Base-by-base conservation (phyloP, 2,797 vertebrate species). In the Phoebastria nigripes region DNA sequence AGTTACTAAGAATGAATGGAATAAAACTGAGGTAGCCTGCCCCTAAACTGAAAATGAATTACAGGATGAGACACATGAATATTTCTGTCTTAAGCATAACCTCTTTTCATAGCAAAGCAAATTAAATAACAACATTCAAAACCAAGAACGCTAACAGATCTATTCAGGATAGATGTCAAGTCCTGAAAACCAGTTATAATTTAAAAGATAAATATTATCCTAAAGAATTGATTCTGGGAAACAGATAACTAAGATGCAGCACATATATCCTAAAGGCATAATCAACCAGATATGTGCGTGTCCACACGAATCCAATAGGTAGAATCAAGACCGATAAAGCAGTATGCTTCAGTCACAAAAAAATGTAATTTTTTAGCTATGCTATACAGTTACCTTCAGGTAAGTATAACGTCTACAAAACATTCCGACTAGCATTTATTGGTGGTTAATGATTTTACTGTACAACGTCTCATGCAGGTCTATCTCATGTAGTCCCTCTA, bases 1-100 rank as follows among this genome's bases (percentile, higher is more conserved):
- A 67, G 42, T 77, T 89, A 58, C 13, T 39, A 29, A 71, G 35
- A 77, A 33, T 47, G 46, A 86, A 66, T 24, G 6, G 41, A 59
- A 79, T 78, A 96, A 91, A 89, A 92, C 6, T 49, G 69, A 91
- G n/a, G 25, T 28, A 55, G 39, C 17, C 33, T 62, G 25, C 28
- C 19, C 18, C 26, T 88, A 65, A 90, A 93, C 13, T 67, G 55
- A 84, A 91, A 82, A 93, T 44, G 0, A 70, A 82, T 52, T 66
- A 84, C 26, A 67, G 41, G n/a, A 61, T 72, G n/a, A 93, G 9
- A 79, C 22, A 49, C 11, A n/a, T 7, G 4, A 83, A 39, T 84
- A 80, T 49, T 89, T 94, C 26, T 79, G 16, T 46, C 58, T 49
- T 44, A 61, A 28, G 7, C 25, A 54, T 15, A 91, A n/a, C 12